These are phyloP conservation scores for Gibbula magus DNA, from an alignment of 2,888 invertebrate species.

Conservation along the genomic window DNA sequence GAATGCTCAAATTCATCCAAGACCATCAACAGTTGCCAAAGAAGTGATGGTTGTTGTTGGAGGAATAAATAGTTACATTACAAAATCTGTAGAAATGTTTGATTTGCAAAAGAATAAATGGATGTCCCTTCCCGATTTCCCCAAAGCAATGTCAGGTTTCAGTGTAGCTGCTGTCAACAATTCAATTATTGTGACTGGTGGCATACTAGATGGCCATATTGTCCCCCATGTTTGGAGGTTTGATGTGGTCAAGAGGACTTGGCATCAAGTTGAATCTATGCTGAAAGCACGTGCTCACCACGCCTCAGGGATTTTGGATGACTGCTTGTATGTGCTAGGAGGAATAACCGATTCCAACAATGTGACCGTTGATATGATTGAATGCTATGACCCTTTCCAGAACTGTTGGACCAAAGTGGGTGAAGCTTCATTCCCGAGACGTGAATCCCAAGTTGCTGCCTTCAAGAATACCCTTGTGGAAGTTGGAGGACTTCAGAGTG, in stretches of 20 bases:
- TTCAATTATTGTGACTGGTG: constrained; percentile 71
- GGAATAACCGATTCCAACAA: constrained; percentile 65
- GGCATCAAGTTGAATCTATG: constrained; percentile 67
- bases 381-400: constrained; percentile 66
- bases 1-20: constrained; percentile 62
- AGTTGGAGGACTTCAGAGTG: constrained; percentile 69
- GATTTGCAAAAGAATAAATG: constrained; percentile 72
- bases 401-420: constrained; percentile 68
- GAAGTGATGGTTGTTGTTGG: constrained; percentile 73
- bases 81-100: constrained; percentile 71
- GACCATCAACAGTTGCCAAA: constrained; percentile 74
- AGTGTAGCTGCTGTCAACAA: constrained; percentile 68
- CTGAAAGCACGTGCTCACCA: constrained; percentile 71
- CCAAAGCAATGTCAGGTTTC: constrained; percentile 65
- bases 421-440: constrained; percentile 69
- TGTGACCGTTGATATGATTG: constrained; percentile 69
- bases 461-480: constrained; percentile 70
- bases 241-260: constrained; percentile 66
- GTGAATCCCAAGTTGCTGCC: constrained; percentile 67
- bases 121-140: constrained; percentile 68
- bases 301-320: constrained; percentile 66
- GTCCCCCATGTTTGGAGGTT: constrained; percentile 70
- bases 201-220: constrained; percentile 68
- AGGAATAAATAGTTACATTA: constrained; percentile 56
- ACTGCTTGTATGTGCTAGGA: constrained; percentile 70